A percentile compares a stretch with the other conserved stretches of the same genome.
These are phyloP conservation scores for Elmis aenea DNA, from an alignment of 2,888 invertebrate species.

Conservation along the genomic window DNA sequence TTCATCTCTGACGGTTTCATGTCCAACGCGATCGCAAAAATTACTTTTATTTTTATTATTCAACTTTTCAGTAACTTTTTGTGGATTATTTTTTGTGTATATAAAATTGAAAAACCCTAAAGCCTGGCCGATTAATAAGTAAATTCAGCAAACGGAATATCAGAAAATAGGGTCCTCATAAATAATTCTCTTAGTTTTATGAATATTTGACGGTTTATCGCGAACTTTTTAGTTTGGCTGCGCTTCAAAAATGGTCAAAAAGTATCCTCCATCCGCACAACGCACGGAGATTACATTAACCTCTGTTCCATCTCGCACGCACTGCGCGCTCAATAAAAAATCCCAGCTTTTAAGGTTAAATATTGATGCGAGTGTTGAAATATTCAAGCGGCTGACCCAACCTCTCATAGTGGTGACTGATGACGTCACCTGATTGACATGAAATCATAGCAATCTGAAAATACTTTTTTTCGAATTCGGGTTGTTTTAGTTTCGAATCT, in stretches of 20 bases:
- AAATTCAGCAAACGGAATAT: too few relatives aligned
- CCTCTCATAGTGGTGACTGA: slow-evolving; percentile 20
- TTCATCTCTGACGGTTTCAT: too few relatives aligned
- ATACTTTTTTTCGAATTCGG: too few relatives aligned
- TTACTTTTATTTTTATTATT: too few relatives aligned
- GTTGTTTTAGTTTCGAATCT: too few relatives aligned
- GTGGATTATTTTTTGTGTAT: too few relatives aligned
- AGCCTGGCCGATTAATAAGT: too few relatives aligned
- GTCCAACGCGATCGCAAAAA: too few relatives aligned
- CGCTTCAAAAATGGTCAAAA: slow-evolving; percentile 35
- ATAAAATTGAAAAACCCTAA: too few relatives aligned
- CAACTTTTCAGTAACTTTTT: too few relatives aligned
- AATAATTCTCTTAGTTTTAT: too few relatives aligned
- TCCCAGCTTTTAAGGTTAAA: slow-evolving; percentile 35
- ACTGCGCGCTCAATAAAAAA: slow-evolving; percentile 30
- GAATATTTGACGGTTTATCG: slow-evolving; percentile 39
- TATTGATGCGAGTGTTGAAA: slow-evolving; percentile 40
- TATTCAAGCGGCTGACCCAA: slow-evolving; percentile 40
- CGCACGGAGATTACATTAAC: slow-evolving; percentile 39
- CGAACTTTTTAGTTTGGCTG: slow-evolving; percentile 32
- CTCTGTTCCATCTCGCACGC: slow-evolving; percentile 27
- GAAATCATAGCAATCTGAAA: slow-evolving; percentile 17
- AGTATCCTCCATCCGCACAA: slow-evolving; percentile 16
- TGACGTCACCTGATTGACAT: slow-evolving; percentile 20
- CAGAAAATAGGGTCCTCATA: too few relatives aligned